phyloP scores from a whole-genome alignment of 2,888 invertebrate species.

The Meganola albula region DNA sequence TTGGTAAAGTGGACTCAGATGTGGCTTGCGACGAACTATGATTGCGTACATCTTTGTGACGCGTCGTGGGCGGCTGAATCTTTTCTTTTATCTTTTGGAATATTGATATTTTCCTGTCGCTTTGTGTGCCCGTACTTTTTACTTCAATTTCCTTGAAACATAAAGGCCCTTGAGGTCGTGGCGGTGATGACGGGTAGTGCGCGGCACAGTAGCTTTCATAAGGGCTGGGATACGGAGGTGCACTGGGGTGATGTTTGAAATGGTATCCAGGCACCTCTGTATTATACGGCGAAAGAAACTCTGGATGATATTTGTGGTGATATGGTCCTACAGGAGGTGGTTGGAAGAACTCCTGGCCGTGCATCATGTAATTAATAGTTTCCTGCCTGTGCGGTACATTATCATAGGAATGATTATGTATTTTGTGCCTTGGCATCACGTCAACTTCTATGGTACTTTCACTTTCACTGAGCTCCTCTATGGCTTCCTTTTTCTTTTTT shows the following conservation, averaged over 20 bases:
- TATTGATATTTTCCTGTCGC: constrained; percentile 53
- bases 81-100: constrained; percentile 51
- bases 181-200: constrained; percentile 28
- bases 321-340: constrained; percentile 35
- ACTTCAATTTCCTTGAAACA: constrained; percentile 67
- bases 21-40: constrained; percentile 35
- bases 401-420: too few relatives aligned
- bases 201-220: constrained; percentile 32
- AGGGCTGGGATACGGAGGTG: constrained; percentile 29
- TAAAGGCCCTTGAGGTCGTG: constrained; percentile 44
- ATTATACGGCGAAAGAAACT: constrained; percentile 22
- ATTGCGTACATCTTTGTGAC: constrained; percentile 15
- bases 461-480: constrained; percentile 52
- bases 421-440: constrained; percentile 26
- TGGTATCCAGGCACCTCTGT: constrained; percentile 7
- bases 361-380: constrained; percentile 51
- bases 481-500: constrained; percentile 49
- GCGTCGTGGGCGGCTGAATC: constrained; percentile 27
- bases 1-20: constrained; percentile 1
- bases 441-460: constrained; percentile 43
- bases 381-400: constrained; percentile 51
- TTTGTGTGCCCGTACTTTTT: constrained; percentile 61
- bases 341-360: constrained; percentile 46
- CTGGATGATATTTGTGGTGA: constrained; percentile 20
- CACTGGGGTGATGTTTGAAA: constrained; percentile 16